Percentiles rank a stretch among this genome's conserved stretches.
These are phyloP conservation scores for Geotrupes spiniger DNA, from an alignment of 2,888 invertebrate species.

Conservation along the genomic window DNA sequence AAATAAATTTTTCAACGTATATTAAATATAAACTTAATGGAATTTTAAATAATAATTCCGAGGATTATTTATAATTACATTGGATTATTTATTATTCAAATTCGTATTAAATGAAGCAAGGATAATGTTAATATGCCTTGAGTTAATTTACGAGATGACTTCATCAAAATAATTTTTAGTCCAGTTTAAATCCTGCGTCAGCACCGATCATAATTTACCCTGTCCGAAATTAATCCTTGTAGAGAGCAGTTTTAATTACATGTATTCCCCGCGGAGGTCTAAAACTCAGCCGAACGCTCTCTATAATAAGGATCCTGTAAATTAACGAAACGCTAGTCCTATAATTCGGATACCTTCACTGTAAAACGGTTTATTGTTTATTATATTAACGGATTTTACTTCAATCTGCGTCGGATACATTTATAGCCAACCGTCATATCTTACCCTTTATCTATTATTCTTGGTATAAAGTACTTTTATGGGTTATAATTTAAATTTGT, in stretches of 20 bases:
- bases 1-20: too few species aligned
- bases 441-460: conserved; percentile 12
- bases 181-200: conserved; percentile 41
- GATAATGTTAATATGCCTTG: conserved; percentile 19
- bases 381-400: conserved; percentile 18
- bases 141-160: conserved; percentile 36
- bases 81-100: conserved; percentile 19
- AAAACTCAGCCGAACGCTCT: conserved; percentile 37
- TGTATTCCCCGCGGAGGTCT: conserved; percentile 43
- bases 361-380: conserved; percentile 23
- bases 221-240: conserved; percentile 46
- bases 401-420: conserved; percentile 9
- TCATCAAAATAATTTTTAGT: conserved; percentile 40
- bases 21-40: too few species aligned
- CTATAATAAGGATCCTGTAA: conserved; percentile 24
- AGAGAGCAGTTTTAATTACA: conserved; percentile 49
- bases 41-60: too few species aligned
- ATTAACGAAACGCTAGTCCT: conserved; percentile 13
- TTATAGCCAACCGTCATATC: conserved; percentile 10
- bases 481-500: too few species aligned
- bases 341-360: conserved; percentile 17
- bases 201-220: conserved; percentile 43
- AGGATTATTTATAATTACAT: conserved; percentile 18
- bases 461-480: too few species aligned
- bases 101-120: conserved; percentile 15